Percentiles rank a stretch among this genome's conserved stretches.
These are phyloP conservation scores for Synchiropus splendidus DNA, from an alignment of 2,113 vertebrate species.

Conservation along the genomic window DNA sequence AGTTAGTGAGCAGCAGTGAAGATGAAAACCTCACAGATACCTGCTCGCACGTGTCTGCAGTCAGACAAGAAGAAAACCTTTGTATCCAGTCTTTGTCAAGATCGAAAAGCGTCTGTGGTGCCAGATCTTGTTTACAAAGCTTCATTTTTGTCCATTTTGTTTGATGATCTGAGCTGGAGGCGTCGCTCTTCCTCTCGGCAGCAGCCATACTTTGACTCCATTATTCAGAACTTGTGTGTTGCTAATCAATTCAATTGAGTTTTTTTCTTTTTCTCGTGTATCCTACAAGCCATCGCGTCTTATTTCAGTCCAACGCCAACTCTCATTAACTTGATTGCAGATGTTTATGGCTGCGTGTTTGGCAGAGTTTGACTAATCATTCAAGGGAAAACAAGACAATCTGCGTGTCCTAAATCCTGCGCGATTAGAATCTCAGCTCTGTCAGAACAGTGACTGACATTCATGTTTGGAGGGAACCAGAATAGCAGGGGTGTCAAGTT, in stretches of 20 bases:
- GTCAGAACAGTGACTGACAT: constrained; percentile 40
- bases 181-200: constrained; percentile 39
- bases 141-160: constrained; percentile 30
- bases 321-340: constrained; percentile 39
- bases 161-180: constrained; percentile 43
- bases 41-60: constrained; percentile 28
- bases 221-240: too few relatives aligned
- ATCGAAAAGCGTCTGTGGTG: constrained; percentile 32
- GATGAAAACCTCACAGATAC: constrained; percentile 43
- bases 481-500: too few relatives aligned
- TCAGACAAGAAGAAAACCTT: constrained; percentile 23
- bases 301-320: constrained; percentile 12
- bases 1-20: constrained; percentile 14
- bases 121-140: constrained; percentile 34
- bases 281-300: too few relatives aligned
- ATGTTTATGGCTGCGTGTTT: constrained; percentile 26
- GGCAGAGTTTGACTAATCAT: constrained; percentile 28
- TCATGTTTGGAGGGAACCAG: constrained; percentile 27
- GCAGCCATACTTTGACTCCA: too few relatives aligned
- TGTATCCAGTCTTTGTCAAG: constrained; percentile 36
- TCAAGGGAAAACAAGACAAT: constrained; percentile 20
- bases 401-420: constrained; percentile 8
- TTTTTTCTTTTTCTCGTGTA: too few relatives aligned
- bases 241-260: too few relatives aligned
- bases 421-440: constrained; percentile 26